These are phyloP conservation scores for Escarpia spicata DNA, from an alignment of 2,888 invertebrate species.

Conservation along the genomic window DNA sequence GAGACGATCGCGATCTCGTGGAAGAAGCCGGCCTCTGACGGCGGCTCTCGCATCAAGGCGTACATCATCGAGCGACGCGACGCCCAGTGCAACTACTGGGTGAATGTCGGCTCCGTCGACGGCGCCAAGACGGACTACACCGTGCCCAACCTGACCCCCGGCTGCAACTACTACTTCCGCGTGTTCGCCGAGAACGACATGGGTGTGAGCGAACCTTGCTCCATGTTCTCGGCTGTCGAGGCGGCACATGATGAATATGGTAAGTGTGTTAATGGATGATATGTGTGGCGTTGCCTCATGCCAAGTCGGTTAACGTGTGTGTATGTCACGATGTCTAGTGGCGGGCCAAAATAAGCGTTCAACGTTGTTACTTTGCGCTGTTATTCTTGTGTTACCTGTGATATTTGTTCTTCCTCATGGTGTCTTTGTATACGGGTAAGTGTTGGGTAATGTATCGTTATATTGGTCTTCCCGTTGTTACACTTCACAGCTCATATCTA, in stretches of 20 bases:
- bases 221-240: constrained; percentile 77
- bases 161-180: constrained; percentile 85
- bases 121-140: constrained; percentile 46
- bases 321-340: too few relatives aligned
- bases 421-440: too few relatives aligned
- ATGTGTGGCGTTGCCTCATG: neutral
- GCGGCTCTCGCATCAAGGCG: constrained; percentile 76
- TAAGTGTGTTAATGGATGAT: constrained; percentile 24
- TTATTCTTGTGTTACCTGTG: too few relatives aligned
- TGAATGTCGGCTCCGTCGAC: constrained; percentile 38
- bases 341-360: too few relatives aligned
- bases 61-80: constrained; percentile 50
- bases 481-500: too few relatives aligned
- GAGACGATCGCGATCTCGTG: constrained; percentile 68
- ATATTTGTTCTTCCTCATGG: too few relatives aligned
- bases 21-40: constrained; percentile 83
- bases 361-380: too few relatives aligned
- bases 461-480: too few relatives aligned
- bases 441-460: too few relatives aligned
- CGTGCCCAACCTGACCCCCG: constrained; percentile 75
- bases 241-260: constrained; percentile 70
- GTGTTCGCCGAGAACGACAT: constrained; percentile 87
- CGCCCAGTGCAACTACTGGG: constrained; percentile 37
- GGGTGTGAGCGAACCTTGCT: constrained; percentile 83
- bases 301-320: neutral